Evolutionary conservation across 1,140 invertebrate genomes (phyloP), one percentile per base, ranked within the genome.

Genomic region (Araneus ventricosus): DNA sequence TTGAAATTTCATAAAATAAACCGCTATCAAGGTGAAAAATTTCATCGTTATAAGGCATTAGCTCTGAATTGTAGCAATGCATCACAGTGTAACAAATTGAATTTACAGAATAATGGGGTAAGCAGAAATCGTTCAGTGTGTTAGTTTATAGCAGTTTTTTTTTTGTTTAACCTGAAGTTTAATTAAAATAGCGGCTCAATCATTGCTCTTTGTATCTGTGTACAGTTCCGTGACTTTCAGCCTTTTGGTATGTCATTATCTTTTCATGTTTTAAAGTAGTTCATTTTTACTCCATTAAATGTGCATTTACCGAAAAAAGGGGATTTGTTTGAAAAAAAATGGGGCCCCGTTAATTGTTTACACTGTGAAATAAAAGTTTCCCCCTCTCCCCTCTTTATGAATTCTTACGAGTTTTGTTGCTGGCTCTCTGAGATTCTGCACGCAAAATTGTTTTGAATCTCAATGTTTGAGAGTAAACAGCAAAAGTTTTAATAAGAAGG

Each of bases 401-500:
- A 34, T 75, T 30, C 3, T 75, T 75, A 75, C 17, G 27, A 20
- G 37, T 75, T 52, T 75, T 75, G 70, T 6, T 20, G 27, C 14
- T 75, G 8, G 70, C 30, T 2, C 22, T 75, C 20, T 17, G 30
- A 1, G 34, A 20, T 2, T 75, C 24, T 37, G 70, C 70, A 75
- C 30, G 70, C 70, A 30, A 75, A 37, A 14, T 20, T 34, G 17
- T 75, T 75, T 75, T 34, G 30, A 75, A 37, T 75, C 70, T 75
- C 70, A 34, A 30, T 75, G 70, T 75, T 75, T 75, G 34, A 75
- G 30, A 17, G 17, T 22, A 75, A 75, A 75, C 30, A 37, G 34
- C 30, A 4, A 75, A 75, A 75, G 70, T 75, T 75, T 63, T 75
- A 75, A 75, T 75, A 75, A 75, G 34, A 75, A 20, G 70, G 27